Base-by-base conservation (phyloP, 2,797 vertebrate genomes). In the Lophotriccus pileatus region DNA sequence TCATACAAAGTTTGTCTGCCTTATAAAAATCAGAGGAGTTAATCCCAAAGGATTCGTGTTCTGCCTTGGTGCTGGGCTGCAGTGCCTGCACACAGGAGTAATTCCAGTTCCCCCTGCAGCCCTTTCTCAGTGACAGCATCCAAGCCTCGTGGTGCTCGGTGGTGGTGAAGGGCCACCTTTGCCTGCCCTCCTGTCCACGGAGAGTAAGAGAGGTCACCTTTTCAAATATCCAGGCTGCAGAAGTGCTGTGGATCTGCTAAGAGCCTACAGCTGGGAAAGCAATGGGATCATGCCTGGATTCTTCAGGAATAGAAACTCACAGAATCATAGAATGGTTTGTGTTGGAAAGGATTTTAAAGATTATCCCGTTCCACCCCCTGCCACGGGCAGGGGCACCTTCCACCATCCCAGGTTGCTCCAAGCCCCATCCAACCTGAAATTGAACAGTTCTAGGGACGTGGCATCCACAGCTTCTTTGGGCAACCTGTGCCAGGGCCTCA, bases 401-500 rank as follows among this genome's bases (percentile, higher is more conserved):
- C 37, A 56, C 37, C 22, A 0, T 2, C 9, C 12, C 56, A 69
- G 14, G 11, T 0, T 49, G 32, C 32, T 89, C 43, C 70, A 43
- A 68, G 6, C 3, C 30, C 34, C 0, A 0, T 67, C 34, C 49
- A 82, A 0, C 25, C 47, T 41, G 34, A 15, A 6, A 18, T 43
- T 28, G 20, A 14, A 3, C 32, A 44, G 7, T 49, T 3, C 49
- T 49, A 62, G 41, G 15, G 15, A 55, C 49, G 41, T 7, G 7
- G 7, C 18, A 82, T 9, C 19, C 63, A 55, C 27, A 55, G 27
- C 9, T 56, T 1, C 36, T 49, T 13, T 56, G 32, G 27, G 10
- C 2, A 55, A 0, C 4, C 10, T 47, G 25, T 47, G 25, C 62
- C 43, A 83, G 36, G 7, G 0, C 9, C 23, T 44, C 2, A 0